Evolutionary conservation across 1,140 invertebrate genomes (phyloP).

Genomic region (Cydia pomonella): DNA sequence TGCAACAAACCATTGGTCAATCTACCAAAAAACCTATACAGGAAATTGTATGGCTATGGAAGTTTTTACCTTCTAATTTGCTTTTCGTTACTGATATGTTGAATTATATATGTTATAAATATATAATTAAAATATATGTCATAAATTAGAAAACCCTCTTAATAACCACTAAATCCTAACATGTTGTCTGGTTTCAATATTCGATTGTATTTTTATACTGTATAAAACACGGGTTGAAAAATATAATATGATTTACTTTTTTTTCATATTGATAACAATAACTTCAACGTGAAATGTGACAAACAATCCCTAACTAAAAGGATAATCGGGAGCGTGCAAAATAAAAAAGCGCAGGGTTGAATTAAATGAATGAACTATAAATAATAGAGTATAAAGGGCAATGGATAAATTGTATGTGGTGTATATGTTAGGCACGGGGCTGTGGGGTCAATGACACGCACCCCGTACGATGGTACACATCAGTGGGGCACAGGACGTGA

Average conservation of each 20-base stretch:
- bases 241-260: background rate
- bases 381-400: conserved; percentile 70
- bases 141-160: too few relatives aligned
- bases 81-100: too few relatives aligned
- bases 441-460: conserved; percentile 75
- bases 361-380: conserved; percentile 62
- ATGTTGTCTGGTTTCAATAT: too few relatives aligned
- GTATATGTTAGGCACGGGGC: conserved; percentile 64
- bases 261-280: conserved; percentile 15
- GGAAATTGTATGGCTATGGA: too few relatives aligned
- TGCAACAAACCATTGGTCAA: too few relatives aligned
- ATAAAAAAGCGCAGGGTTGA: conserved; percentile 49
- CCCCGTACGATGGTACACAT: conserved; percentile 53
- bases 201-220: too few relatives aligned
- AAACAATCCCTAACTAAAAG: conserved; percentile 46
- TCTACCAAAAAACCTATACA: too few relatives aligned
- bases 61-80: too few relatives aligned
- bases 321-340: conserved; percentile 54
- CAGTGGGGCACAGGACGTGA: conserved; percentile 74
- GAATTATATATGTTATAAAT: too few relatives aligned
- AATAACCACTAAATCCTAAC: too few relatives aligned
- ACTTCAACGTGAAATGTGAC: background rate
- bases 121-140: too few relatives aligned
- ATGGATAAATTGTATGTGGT: conserved; percentile 67
- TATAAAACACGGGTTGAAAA: background rate